Percentiles rank a stretch among this genome's conserved stretches.
Conservation (phyloP, 2,113 vertebrate genomes). For the Aleadryas rufinucha region DNA sequence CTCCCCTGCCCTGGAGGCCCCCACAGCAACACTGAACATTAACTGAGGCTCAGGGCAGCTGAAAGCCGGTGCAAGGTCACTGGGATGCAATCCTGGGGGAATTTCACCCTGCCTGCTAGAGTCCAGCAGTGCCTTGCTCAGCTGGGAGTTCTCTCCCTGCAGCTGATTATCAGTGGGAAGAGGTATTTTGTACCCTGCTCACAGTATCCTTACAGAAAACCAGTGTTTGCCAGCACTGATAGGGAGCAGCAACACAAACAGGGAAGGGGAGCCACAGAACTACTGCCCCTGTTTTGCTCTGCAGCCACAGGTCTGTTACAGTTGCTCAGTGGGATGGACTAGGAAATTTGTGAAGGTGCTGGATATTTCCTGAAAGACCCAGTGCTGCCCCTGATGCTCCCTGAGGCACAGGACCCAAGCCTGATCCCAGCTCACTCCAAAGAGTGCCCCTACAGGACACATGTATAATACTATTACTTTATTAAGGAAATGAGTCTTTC, state of each 20-base stretch:
- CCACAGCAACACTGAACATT: not conserved
- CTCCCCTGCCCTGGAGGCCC: not conserved
- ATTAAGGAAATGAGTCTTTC: not conserved
- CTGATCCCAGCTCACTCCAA: not conserved
- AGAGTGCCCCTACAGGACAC: not conserved
- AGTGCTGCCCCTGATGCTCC: not conserved
- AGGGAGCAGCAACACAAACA: not conserved
- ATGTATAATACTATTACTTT: not conserved
- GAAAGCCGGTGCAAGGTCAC: not conserved
- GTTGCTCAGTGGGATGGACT: rapidly evolving
- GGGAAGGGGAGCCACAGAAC: not conserved
- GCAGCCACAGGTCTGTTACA: not conserved
- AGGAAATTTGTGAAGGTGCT: not conserved
- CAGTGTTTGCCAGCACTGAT: not conserved
- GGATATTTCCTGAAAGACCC: not conserved
- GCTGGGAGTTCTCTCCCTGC: not conserved
- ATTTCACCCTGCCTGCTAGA: not conserved
- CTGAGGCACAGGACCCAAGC: not conserved
- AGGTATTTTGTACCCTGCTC: too few relatives aligned
- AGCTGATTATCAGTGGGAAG: not conserved
- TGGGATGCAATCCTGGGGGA: not conserved
- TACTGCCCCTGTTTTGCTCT: not conserved
- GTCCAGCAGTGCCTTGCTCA: not conserved
- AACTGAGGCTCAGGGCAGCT: not conserved
- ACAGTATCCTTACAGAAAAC: not conserved